Conservation (phyloP, 2,888 invertebrate species). For the Stramonita haemastoma region DNA sequence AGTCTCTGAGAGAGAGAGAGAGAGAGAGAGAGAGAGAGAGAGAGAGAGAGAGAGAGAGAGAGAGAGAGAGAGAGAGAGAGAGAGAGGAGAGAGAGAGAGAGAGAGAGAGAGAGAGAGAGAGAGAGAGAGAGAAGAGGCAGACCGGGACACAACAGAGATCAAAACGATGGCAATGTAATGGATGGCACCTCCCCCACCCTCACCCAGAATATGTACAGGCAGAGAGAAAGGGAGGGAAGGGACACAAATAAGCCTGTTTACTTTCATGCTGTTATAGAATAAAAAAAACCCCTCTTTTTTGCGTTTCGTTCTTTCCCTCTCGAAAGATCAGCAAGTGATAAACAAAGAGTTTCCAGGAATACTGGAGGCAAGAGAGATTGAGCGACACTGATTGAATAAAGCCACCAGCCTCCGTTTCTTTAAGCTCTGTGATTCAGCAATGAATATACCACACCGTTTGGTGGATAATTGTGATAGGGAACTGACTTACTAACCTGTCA, state of each 20-base stretch:
- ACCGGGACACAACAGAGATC: not conserved
- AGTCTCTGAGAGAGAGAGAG: not conserved
- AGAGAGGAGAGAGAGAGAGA: not conserved
- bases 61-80: conserved; percentile 12
- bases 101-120: not conserved
- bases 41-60: not conserved
- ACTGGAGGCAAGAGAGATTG: no score
- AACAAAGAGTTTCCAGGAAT: no score
- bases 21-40: not conserved
- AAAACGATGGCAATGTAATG: not conserved
- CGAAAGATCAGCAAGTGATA: no score
- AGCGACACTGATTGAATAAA: no score
- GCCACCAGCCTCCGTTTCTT: no score
- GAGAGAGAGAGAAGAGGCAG: not conserved
- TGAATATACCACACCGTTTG: no score
- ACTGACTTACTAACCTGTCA: no score
- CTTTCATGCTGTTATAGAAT: not conserved
- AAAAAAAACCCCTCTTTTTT: not conserved
- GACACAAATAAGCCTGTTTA: not conserved
- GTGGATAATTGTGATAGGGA: no score
- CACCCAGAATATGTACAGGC: no score
- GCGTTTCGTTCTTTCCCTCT: not conserved
- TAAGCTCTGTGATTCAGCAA: no score
- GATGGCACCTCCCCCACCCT: no score
- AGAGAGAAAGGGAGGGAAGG: not conserved